Evolutionary conservation across 2,113 vertebrate species (phyloP).

Genomic region (Puffinus mauretanicus): DNA sequence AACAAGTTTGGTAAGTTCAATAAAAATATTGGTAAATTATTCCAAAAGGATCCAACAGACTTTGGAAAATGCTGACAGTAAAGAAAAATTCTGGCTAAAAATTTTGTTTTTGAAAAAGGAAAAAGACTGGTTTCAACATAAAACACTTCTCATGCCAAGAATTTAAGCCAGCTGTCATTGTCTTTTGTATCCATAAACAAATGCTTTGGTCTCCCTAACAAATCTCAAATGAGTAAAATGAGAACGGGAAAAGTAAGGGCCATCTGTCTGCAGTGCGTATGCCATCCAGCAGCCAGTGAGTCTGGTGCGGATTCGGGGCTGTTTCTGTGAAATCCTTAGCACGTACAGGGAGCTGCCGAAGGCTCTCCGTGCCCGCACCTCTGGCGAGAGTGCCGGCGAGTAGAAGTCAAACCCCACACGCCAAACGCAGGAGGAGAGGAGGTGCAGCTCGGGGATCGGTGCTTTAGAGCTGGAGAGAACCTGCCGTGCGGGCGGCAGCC

Average conservation of each 20-base stretch:
- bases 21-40: background rate
- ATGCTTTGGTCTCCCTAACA: constrained; percentile 37
- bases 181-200: constrained; percentile 53
- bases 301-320: background rate
- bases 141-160: constrained; percentile 21
- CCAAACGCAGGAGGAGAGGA: background rate
- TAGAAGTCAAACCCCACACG: background rate
- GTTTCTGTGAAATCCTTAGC: background rate
- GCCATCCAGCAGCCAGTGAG: background rate
- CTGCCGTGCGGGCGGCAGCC: accelerated
- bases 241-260: background rate
- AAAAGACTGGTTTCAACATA: background rate
- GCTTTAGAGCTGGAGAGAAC: background rate
- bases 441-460: background rate
- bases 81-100: constrained; percentile 7
- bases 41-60: background rate
- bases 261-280: background rate
- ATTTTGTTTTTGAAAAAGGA: background rate
- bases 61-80: background rate
- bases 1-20: background rate
- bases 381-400: background rate
- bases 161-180: constrained; percentile 55
- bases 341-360: accelerated
- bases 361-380: background rate
- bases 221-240: background rate